Base-by-base conservation (phyloP, 2,113 vertebrate species). In the Anas platyrhynchos region DNA sequence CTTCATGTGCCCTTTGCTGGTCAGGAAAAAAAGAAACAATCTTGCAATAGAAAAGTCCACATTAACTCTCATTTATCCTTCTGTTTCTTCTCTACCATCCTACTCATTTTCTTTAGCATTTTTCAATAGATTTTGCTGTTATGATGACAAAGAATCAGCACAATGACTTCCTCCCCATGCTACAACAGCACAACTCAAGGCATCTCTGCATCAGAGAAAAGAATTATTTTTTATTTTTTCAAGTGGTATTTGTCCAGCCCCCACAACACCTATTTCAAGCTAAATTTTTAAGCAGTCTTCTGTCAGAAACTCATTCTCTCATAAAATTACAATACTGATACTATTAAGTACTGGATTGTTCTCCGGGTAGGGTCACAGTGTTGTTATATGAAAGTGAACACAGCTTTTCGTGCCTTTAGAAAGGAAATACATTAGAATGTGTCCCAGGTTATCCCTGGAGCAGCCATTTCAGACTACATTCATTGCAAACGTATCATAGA, bases 1-100 rank as follows among this genome's bases (percentile, higher is more conserved):
- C 99, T 97, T 99, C 99, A 55, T 97, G 98, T 2, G 99, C 99
- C 82, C 98, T 98, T 97, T 98, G 97, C 99, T 99, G 94, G 52
- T 79, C 7, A 97, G 72, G 67, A 67, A 84, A 46, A 41, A 94
- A 50, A 89, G 4, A 68, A 83, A 31, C 17, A 26, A 81, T 34
- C 76, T 86, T 34, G 66, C 59, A 38, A 2, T 6, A 12, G 22
- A 74, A 32, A 73, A 26, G 31, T 25, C 59, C 46, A 61, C 65
- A 31, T 8, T 13, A 48, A 65, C 6, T 13, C 16, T 48, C 8
- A 44, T 76, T 61, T 38, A 76, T 48, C 48, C 54, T 75, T 66
- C 4, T 38, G 32, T 61, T 68, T 23, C 71, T 84, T 62, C 67
- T 58, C 78, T 58, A 69, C 58, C 69, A 43, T n/a, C 44, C 85